A percentile compares a stretch with the other conserved stretches of the same genome.
These are phyloP conservation scores for Spodoptera exigua DNA, from an alignment of 2,888 invertebrate genomes.

Conservation along the genomic window DNA sequence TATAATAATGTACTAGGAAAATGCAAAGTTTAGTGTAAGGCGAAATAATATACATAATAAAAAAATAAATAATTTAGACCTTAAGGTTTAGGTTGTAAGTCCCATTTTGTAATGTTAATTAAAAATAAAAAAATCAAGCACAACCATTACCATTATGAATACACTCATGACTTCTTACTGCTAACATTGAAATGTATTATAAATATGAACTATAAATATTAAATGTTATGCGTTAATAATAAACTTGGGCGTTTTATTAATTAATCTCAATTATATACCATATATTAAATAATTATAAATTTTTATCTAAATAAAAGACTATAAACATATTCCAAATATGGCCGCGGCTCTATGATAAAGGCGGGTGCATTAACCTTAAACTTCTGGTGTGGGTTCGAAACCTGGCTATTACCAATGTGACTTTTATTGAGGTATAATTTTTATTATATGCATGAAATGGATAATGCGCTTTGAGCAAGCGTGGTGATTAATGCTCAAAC, in stretches of 20 bases:
- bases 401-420: too few species aligned
- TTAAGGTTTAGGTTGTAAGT: constrained; percentile 77
- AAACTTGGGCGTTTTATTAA: constrained; percentile 78
- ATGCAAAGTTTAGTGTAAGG: constrained; percentile 62
- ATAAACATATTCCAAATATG: too few species aligned
- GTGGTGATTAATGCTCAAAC: too few species aligned
- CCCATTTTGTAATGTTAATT: constrained; percentile 88
- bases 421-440: too few species aligned
- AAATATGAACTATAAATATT: constrained; percentile 90
- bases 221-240: constrained; percentile 93
- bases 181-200: constrained; percentile 90
- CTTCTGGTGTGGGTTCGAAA: too few species aligned
- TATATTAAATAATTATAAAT: too few species aligned
- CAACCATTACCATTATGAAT: constrained; percentile 87
- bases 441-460: too few species aligned
- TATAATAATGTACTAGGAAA: constrained; percentile 69
- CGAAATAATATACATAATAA: constrained; percentile 75
- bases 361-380: too few species aligned
- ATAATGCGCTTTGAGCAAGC: too few species aligned
- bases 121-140: constrained; percentile 85
- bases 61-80: constrained; percentile 69
- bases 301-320: too few species aligned
- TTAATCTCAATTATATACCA: too few species aligned
- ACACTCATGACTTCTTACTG: constrained; percentile 88
- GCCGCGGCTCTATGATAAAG: too few species aligned